Evolutionary conservation across 92 coral and sea anemone species (phyloP).

Genomic region (Diadumene lineata): DNA sequence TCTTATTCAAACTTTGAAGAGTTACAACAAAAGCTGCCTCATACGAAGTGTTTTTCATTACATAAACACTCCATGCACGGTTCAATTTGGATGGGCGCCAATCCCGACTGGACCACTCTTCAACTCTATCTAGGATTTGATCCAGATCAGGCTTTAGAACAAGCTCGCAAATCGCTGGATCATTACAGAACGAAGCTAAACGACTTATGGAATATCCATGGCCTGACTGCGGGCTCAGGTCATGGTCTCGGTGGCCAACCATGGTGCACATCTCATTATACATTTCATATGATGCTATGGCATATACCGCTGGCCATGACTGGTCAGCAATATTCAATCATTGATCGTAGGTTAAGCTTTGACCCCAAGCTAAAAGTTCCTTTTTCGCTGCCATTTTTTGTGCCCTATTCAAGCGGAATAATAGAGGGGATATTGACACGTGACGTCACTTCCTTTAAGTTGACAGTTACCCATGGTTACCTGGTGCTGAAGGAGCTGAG

Average conservation of each 20-base stretch:
- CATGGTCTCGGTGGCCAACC: conserved; percentile 85
- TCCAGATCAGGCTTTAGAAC: conserved; percentile 53
- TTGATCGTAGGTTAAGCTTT: conserved; percentile 55
- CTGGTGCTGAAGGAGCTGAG: conserved; percentile 37
- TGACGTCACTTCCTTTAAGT: conserved; percentile 2
- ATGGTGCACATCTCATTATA: conserved; percentile 89
- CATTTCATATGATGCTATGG: conserved; percentile 86
- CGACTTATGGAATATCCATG: conserved; percentile 87
- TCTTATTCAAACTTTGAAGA: conserved; percentile 32
- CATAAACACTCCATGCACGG: conserved; percentile 27
- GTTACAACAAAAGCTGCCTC: background rate
- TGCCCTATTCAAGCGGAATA: conserved; percentile 75
- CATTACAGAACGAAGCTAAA: conserved; percentile 74
- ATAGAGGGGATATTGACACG: conserved; percentile 46
- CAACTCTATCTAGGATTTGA: conserved; percentile 70
- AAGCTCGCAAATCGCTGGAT: conserved; percentile 68
- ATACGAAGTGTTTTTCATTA: conserved; percentile 42
- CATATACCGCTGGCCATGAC: conserved; percentile 82
- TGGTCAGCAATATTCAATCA: conserved; percentile 82
- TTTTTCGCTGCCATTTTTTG: conserved; percentile 73
- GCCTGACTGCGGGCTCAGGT: conserved; percentile 85
- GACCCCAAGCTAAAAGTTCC: conserved; percentile 69
- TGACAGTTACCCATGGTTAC: conserved; percentile 47
- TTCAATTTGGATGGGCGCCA: conserved; percentile 88
- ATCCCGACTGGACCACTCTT: conserved; percentile 74